phyloP scores from a whole-genome alignment of 92 coral and sea anemone genomes.

The Actinostola sp. region DNA sequence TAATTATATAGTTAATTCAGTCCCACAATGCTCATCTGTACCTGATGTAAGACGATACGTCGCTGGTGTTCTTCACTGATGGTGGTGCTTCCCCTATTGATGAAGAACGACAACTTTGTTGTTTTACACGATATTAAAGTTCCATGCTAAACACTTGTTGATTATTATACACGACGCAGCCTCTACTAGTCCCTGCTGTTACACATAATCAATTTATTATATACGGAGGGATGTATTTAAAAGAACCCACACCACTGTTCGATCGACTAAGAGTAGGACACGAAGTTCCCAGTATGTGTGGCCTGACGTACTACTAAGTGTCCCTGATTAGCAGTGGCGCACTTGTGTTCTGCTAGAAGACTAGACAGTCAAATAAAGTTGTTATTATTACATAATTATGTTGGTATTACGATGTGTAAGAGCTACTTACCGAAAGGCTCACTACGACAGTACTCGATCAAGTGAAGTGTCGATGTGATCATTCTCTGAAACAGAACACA shows the following conservation, averaged over 20 bases:
- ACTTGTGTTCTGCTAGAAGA: too few relatives aligned
- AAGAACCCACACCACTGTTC: too few relatives aligned
- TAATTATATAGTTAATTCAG: neutral
- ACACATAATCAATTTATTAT: too few relatives aligned
- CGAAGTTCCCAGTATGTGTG: too few relatives aligned
- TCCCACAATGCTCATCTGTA: neutral
- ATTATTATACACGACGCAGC: too few relatives aligned
- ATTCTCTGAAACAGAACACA: slow-evolving; percentile 61
- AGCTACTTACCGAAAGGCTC: slow-evolving; percentile 84
- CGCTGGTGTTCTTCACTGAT: slow-evolving; percentile 60
- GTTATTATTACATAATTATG: neutral
- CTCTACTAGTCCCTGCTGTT: neutral
- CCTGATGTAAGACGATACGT: slow-evolving; percentile 72
- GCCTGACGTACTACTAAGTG: too few relatives aligned
- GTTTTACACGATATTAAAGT: neutral
- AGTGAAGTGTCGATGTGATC: slow-evolving; percentile 82
- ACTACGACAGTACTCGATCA: slow-evolving; percentile 77
- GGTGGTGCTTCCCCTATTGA: slow-evolving; percentile 82
- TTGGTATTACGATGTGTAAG: neutral
- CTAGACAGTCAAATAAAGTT: neutral
- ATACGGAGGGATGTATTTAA: too few relatives aligned
- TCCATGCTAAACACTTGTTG: too few relatives aligned
- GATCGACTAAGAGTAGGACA: too few relatives aligned
- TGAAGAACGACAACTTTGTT: neutral
- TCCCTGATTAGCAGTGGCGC: too few relatives aligned